A percentile compares a stretch with the other conserved stretches of the same genome.
phyloP scores from a whole-genome alignment of 2,113 vertebrate species.

The Phylloscopus trochiloides region DNA sequence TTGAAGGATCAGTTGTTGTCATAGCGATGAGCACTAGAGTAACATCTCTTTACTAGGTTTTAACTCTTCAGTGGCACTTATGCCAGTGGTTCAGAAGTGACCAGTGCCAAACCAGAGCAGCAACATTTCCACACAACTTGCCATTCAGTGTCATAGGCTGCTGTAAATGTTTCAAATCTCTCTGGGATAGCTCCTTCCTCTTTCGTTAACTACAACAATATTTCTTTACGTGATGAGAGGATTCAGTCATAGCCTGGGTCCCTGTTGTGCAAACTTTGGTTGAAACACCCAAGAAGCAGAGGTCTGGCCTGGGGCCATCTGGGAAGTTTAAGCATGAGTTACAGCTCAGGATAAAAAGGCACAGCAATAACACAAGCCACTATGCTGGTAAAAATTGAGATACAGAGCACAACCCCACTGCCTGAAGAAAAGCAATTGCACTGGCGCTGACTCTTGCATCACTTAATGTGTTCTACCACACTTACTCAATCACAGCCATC shows the following conservation, averaged over 20 bases:
- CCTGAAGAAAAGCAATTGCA: background rate
- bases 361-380: background rate
- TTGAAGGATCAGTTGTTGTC: background rate
- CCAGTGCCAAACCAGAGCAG: background rate
- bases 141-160: background rate
- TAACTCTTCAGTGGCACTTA: background rate
- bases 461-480: background rate
- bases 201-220: background rate
- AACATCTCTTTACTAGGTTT: background rate
- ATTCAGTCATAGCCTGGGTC: background rate
- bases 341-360: background rate
- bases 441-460: background rate
- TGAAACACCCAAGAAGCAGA: conserved; percentile 4
- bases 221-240: background rate
- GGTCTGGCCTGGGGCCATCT: background rate
- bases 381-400: background rate
- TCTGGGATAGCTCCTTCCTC: background rate
- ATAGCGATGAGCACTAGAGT: background rate
- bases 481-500: background rate
- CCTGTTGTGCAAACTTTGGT: background rate
- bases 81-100: background rate
- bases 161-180: background rate
- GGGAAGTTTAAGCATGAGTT: background rate
- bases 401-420: background rate
- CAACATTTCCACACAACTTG: background rate